A percentile compares a stretch with the other conserved stretches of the same genome.
These are phyloP conservation scores for Manduca sexta DNA, from an alignment of 1,140 invertebrate species.

Conservation along the genomic window DNA sequence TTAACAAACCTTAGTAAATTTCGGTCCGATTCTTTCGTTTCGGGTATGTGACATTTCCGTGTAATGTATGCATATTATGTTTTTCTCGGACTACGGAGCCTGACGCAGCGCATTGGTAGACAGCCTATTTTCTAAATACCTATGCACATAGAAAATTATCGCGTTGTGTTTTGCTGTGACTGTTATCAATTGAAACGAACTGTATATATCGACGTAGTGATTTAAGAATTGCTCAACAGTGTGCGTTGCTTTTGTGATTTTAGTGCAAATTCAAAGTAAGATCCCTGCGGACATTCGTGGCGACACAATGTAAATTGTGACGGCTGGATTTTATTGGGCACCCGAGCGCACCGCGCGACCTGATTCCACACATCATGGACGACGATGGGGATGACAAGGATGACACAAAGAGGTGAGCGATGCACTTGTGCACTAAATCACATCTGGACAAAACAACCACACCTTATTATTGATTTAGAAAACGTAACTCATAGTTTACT, in stretches of 20 bases:
- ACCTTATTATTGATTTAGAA: too few relatives aligned
- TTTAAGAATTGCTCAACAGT: not conserved
- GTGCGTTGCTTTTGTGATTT: not conserved
- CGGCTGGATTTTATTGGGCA: constrained; percentile 1
- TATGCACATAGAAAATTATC: constrained; percentile 1
- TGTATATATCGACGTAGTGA: not conserved
- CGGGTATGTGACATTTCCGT: too few relatives aligned
- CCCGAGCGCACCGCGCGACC: not conserved
- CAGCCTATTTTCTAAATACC: constrained; percentile 9
- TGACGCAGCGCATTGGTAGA: constrained; percentile 6
- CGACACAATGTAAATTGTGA: not conserved
- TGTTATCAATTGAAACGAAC: not conserved
- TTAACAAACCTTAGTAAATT: too few relatives aligned
- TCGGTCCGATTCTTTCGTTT: too few relatives aligned
- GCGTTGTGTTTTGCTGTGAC: not conserved
- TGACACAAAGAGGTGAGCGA: constrained; percentile 50
- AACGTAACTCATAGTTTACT: too few relatives aligned
- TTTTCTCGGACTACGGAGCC: not conserved
- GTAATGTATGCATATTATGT: too few relatives aligned
- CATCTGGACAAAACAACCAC: too few relatives aligned
- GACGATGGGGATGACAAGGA: constrained; percentile 62
- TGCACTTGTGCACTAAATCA: too few relatives aligned
- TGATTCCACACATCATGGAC: constrained; percentile 31
- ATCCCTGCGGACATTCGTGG: too few relatives aligned
- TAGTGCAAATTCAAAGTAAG: too few relatives aligned